Percentiles rank a stretch among this genome's conserved stretches.
Evolutionary conservation across 1,140 invertebrate genomes (phyloP).

Genomic region (Drosophila kepulauana): DNA sequence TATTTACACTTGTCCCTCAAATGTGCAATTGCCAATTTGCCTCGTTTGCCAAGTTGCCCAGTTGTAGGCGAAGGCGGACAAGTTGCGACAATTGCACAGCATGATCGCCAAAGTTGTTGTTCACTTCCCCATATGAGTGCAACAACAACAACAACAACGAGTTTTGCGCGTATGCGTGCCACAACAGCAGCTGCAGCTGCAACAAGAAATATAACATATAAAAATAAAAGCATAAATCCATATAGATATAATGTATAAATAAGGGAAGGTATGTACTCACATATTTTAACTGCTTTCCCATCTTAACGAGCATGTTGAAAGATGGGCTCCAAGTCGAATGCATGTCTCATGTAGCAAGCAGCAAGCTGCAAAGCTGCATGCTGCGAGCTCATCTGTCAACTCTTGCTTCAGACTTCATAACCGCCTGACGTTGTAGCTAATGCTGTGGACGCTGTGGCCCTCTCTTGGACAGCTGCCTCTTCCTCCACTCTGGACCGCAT

Average conservation of each 20-base stretch:
- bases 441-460: not conserved
- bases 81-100: constrained; percentile 48
- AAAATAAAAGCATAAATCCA: constrained; percentile 9
- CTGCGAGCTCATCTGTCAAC: constrained; percentile 57
- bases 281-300: constrained; percentile 10
- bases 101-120: constrained; percentile 1
- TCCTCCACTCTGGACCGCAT: constrained; percentile 45
- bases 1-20: constrained; percentile 66
- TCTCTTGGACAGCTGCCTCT: not conserved
- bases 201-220: not conserved
- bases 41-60: constrained; percentile 3
- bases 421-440: constrained; percentile 11
- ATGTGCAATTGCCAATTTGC: constrained; percentile 53
- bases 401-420: constrained; percentile 40
- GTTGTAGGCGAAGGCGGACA: constrained; percentile 37
- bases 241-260: constrained; percentile 21
- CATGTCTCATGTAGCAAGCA: constrained; percentile 15
- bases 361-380: constrained; percentile 33
- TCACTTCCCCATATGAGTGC: not conserved
- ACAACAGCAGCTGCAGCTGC: not conserved
- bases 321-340: constrained; percentile 23
- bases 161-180: not conserved
- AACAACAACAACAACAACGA: not conserved
- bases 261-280: constrained; percentile 16
- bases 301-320: constrained; percentile 64